Evolutionary conservation across 2,888 invertebrate species (phyloP).

Genomic region (Oxytorus armatus): DNA sequence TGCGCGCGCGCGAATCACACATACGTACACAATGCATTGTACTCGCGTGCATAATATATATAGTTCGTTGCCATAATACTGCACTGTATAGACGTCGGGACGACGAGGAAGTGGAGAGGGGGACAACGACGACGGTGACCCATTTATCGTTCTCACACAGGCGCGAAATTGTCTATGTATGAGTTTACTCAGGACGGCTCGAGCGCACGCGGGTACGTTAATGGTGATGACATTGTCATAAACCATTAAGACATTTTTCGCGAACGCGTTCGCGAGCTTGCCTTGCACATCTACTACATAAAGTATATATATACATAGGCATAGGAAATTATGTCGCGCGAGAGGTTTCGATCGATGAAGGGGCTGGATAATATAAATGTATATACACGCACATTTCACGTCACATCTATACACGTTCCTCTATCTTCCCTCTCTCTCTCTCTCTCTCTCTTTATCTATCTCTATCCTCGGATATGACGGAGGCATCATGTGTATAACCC

Average conservation of each 20-base stretch:
- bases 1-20: constrained; percentile 53
- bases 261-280: constrained; percentile 60
- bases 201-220: constrained; percentile 60
- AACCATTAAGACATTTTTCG: constrained; percentile 72
- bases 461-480: constrained; percentile 56
- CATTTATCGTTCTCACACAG: constrained; percentile 77
- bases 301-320: constrained; percentile 5
- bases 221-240: constrained; percentile 72
- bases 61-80: constrained; percentile 33
- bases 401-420: constrained; percentile 40
- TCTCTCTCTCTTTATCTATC: too few relatives aligned
- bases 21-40: constrained; percentile 66
- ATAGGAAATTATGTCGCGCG: constrained; percentile 57
- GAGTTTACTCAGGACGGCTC: constrained; percentile 59
- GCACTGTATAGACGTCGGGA: constrained; percentile 60
- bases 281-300: constrained; percentile 12
- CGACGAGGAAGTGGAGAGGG: constrained; percentile 42
- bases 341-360: constrained; percentile 65
- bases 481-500: constrained; percentile 45
- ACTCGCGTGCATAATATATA: constrained; percentile 12
- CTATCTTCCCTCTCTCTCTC: constrained; percentile 21
- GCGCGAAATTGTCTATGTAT: constrained; percentile 35
- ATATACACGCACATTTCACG: constrained; percentile 10
- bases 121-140: constrained; percentile 75
- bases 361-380: constrained; percentile 31